Evolutionary conservation across 1,140 invertebrate species (phyloP).

Genomic region (Leptestheria dahalacensis): DNA sequence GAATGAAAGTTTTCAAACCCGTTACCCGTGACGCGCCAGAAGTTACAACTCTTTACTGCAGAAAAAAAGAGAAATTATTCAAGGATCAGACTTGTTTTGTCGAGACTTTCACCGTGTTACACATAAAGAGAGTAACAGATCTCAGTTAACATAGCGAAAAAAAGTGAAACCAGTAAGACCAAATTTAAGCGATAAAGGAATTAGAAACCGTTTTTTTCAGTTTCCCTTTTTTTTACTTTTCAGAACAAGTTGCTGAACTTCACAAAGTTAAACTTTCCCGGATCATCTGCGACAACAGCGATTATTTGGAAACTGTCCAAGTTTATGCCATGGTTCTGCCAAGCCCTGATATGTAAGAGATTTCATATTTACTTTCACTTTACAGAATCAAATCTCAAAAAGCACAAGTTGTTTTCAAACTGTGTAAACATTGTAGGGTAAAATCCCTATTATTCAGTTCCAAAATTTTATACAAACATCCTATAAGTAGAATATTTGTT

Average conservation of each 20-base stretch:
- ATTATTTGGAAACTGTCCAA: slow-evolving; percentile 30
- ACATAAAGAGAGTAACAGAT: too few relatives aligned
- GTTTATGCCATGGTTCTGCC: slow-evolving; percentile 25
- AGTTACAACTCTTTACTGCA: too few relatives aligned
- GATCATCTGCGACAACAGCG: slow-evolving; percentile 30
- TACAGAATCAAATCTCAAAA: too few relatives aligned
- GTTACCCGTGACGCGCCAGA: too few relatives aligned
- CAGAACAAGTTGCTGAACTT: slow-evolving; percentile 31
- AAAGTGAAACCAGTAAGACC: neutral
- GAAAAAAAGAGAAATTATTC: too few relatives aligned
- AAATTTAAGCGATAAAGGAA: too few relatives aligned
- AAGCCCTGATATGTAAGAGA: slow-evolving; percentile 23
- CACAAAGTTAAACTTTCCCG: slow-evolving; percentile 28
- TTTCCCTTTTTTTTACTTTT: slow-evolving; percentile 4
- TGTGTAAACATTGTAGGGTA: neutral
- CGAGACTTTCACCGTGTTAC: too few relatives aligned
- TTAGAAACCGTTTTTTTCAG: neutral
- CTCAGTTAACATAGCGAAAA: too few relatives aligned
- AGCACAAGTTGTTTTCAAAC: neutral
- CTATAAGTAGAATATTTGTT: too few relatives aligned
- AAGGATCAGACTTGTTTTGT: too few relatives aligned
- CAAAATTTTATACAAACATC: too few relatives aligned
- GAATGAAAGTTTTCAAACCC: too few relatives aligned
- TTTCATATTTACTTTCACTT: neutral
- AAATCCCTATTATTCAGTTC: neutral